phyloP scores from a whole-genome alignment of 2,888 invertebrate genomes.

The Tetragonisca angustula region DNA sequence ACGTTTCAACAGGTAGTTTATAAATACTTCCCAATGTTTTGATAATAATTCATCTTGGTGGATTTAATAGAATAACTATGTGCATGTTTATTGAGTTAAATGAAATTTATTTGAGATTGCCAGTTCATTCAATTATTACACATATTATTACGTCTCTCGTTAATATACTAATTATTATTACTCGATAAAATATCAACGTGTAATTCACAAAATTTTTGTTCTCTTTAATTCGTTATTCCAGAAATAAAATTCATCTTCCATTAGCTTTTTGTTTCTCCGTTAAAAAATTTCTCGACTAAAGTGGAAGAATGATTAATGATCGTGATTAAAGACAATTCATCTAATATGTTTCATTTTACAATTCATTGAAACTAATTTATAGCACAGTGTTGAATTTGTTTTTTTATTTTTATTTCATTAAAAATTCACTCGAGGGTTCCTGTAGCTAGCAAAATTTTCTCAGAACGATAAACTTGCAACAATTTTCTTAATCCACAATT shows the following conservation, averaged over 20 bases:
- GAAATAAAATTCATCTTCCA: neutral
- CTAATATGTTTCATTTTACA: too few species aligned
- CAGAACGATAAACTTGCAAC: too few species aligned
- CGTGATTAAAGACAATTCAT: neutral
- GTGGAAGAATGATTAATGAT: neutral
- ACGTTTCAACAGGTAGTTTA: slow-evolving; percentile 9
- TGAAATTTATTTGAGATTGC: neutral
- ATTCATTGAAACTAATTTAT: too few species aligned
- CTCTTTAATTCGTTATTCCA: neutral
- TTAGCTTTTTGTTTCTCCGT: neutral
- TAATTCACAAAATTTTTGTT: neutral
- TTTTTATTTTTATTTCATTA: too few species aligned
- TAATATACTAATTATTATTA: neutral
- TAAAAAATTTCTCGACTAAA: neutral
- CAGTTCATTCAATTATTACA: neutral
- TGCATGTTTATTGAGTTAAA: neutral
- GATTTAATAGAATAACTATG: neutral
- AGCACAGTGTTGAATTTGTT: too few species aligned
- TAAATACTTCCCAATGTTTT: slow-evolving; percentile 7
- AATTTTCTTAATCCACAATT: too few species aligned
- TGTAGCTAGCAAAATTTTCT: too few species aligned
- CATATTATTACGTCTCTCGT: too few species aligned
- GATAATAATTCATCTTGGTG: neutral
- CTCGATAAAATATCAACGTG: too few species aligned
- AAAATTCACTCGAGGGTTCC: too few species aligned